Conservation (phyloP, 1,140 invertebrate species). For the Ceratina japonica region DNA sequence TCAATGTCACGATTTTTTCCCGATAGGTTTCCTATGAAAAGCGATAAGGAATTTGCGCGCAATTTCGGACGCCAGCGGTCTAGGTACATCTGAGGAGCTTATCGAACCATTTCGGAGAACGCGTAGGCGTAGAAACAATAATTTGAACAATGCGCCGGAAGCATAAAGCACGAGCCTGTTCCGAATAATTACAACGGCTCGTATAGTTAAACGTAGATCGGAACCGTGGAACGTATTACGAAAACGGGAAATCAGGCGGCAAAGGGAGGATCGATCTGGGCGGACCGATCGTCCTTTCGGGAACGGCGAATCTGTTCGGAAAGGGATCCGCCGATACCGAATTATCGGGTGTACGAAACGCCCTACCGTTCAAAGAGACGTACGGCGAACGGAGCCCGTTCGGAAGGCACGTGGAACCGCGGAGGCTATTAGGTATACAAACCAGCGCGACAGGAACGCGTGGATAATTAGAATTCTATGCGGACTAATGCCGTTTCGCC, state of each 20-base stretch:
- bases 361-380: neutral
- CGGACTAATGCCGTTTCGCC: too few species aligned
- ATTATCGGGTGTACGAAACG: slow-evolving; percentile 20
- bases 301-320: too few species aligned
- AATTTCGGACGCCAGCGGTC: neutral
- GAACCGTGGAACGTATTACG: too few species aligned
- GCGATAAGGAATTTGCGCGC: slow-evolving; percentile 8
- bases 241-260: too few species aligned
- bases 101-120: neutral
- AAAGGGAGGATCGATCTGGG: neutral
- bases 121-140: too few species aligned
- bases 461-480: slow-evolving; percentile 34
- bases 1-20: too few species aligned
- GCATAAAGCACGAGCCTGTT: too few species aligned
- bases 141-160: neutral
- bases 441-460: slow-evolving; percentile 13
- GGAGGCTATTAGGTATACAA: slow-evolving; percentile 12
- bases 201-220: too few species aligned
- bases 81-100: neutral
- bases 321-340: slow-evolving; percentile 11
- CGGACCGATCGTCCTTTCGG: too few species aligned
- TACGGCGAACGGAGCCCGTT: neutral
- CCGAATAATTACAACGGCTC: too few species aligned
- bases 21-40: slow-evolving; percentile 1
- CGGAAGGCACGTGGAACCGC: slow-evolving; percentile 6